Evolutionary conservation across 1,140 invertebrate species (phyloP).

Genomic region (Eueides isabella): DNA sequence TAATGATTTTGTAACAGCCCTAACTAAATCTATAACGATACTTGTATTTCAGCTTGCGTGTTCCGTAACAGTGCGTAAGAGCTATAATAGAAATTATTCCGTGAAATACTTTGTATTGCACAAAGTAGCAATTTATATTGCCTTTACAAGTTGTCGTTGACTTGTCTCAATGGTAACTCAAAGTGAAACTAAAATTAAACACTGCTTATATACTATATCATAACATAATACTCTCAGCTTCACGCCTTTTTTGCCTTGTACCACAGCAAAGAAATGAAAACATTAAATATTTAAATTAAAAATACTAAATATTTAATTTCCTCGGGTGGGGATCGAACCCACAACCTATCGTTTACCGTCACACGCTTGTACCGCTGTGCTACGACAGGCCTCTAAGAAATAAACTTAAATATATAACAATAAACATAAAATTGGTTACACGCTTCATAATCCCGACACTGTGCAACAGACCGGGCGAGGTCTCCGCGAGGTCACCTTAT

Average conservation of each 20-base stretch:
- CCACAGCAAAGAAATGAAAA: too few relatives aligned
- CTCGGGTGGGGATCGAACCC: too few relatives aligned
- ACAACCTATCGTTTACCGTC: too few relatives aligned
- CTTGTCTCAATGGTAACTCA: neutral
- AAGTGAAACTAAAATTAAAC: too few relatives aligned
- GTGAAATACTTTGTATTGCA: neutral
- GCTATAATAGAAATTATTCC: conserved; percentile 10
- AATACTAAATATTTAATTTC: too few relatives aligned
- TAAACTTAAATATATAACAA: too few relatives aligned
- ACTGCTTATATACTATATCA: too few relatives aligned
- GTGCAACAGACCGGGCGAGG: conserved; percentile 7
- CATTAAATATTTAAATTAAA: too few relatives aligned
- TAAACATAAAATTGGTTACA: conserved; percentile 7
- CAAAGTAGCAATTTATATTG: neutral
- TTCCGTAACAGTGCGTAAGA: conserved; percentile 2
- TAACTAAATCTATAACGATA: conserved; percentile 7
- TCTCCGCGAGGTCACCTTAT: conserved; percentile 4
- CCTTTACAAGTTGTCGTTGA: neutral
- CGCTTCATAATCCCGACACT: conserved; percentile 15
- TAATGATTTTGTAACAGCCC: neutral
- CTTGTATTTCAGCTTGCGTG: neutral
- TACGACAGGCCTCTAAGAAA: too few relatives aligned
- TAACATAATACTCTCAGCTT: too few relatives aligned
- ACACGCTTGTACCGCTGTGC: too few relatives aligned
- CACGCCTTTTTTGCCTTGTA: too few relatives aligned